These are phyloP conservation scores for Euzophera pinguis DNA, from an alignment of 2,888 invertebrate genomes.

Conservation along the genomic window DNA sequence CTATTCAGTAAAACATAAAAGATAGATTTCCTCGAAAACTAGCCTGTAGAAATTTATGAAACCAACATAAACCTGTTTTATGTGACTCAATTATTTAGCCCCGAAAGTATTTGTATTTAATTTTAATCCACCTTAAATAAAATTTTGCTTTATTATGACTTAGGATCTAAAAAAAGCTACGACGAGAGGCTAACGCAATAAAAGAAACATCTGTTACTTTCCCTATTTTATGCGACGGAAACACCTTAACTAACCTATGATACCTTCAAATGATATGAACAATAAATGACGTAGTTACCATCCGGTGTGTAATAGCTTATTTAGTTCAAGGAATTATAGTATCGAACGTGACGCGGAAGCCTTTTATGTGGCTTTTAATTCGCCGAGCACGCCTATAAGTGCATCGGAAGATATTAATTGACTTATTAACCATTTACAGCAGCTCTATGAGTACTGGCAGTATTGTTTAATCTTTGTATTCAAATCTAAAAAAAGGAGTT, in stretches of 20 bases:
- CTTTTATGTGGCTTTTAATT: slow-evolving; percentile 2
- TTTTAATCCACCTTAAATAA: too few species aligned
- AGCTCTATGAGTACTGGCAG: background rate
- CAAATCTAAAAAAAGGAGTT: too few species aligned
- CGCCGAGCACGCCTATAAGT: background rate
- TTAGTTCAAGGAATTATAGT: slow-evolving; percentile 3
- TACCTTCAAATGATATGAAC: background rate
- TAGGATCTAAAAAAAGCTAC: too few species aligned
- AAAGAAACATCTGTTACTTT: too few species aligned
- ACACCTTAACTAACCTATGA: background rate
- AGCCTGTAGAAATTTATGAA: too few species aligned
- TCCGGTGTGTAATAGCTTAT: slow-evolving; percentile 3
- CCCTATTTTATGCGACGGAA: background rate
- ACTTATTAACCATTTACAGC: background rate
- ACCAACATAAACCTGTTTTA: too few species aligned
- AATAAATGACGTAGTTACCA: slow-evolving; percentile 1
- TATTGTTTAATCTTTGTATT: background rate
- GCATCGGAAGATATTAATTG: background rate
- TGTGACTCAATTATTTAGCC: too few species aligned
- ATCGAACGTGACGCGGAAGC: slow-evolving; percentile 3
- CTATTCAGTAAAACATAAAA: too few species aligned
- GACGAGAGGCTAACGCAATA: too few species aligned
- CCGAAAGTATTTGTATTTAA: too few species aligned
- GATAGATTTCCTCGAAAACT: too few species aligned
- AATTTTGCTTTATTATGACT: too few species aligned